phyloP scores from a whole-genome alignment of 2,888 invertebrate genomes.

The Cenopis cana region DNA sequence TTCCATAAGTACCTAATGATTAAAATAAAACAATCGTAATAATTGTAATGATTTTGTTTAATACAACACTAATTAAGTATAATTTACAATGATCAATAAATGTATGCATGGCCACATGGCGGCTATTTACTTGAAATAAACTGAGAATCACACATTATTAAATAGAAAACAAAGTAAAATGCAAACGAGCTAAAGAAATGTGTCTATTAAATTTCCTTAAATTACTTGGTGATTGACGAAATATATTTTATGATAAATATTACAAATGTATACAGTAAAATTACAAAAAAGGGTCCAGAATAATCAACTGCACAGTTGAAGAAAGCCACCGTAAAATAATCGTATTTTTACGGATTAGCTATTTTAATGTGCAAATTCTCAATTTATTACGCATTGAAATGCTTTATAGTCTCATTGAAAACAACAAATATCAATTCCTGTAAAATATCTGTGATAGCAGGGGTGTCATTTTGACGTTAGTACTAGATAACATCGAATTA shows the following conservation, averaged over 20 bases:
- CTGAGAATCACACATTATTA: slow-evolving; percentile 33
- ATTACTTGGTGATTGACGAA: no score
- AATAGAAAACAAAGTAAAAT: background rate
- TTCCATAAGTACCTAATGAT: background rate
- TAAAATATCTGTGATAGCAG: slow-evolving; percentile 7
- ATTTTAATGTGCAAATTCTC: slow-evolving; percentile 33
- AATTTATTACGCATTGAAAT: slow-evolving; percentile 29
- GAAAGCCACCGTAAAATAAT: slow-evolving; percentile 1
- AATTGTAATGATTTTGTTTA: slow-evolving; percentile 84
- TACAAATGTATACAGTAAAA: no score
- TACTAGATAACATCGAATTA: background rate
- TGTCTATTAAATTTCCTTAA: background rate
- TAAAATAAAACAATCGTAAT: slow-evolving; percentile 45
- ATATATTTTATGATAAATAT: background rate
- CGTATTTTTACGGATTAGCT: background rate
- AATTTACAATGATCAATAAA: slow-evolving; percentile 81
- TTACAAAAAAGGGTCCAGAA: no score
- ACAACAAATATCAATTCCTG: slow-evolving; percentile 42
- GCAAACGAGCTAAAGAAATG: background rate
- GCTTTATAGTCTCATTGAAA: slow-evolving; percentile 3
- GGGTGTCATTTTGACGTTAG: background rate
- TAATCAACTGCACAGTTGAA: background rate
- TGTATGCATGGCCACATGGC: slow-evolving; percentile 55
- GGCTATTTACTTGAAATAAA: slow-evolving; percentile 48
- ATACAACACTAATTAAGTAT: slow-evolving; percentile 85